A percentile compares a stretch with the other conserved stretches of the same genome.
phyloP scores from a whole-genome alignment of 2,113 vertebrate species.

The Sorex fumeus region DNA sequence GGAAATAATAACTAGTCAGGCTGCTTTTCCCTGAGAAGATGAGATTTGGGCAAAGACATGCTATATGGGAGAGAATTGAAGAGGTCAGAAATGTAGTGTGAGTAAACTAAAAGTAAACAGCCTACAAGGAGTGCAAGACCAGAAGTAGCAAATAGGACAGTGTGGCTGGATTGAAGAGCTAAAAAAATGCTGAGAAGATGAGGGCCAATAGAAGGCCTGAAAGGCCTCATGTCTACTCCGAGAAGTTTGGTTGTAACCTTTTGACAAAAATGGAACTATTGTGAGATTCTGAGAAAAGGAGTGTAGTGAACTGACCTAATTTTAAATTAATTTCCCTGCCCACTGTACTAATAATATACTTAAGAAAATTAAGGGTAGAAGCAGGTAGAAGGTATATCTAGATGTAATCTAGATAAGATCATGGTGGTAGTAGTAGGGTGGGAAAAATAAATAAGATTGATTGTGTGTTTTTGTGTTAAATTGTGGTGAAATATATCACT shows the following conservation, averaged over 20 bases:
- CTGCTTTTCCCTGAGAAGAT: not conserved
- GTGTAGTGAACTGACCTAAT: not conserved
- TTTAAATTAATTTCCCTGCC: not conserved
- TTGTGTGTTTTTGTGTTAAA: constrained; percentile 28
- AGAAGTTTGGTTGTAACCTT: not conserved
- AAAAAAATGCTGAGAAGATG: not conserved
- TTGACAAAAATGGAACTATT: not conserved
- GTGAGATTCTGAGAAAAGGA: not conserved
- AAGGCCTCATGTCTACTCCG: not conserved
- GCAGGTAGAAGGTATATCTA: constrained; percentile 37
- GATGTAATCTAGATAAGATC: not conserved
- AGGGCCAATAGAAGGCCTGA: not conserved
- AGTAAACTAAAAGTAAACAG: not conserved
- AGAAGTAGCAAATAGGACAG: fast-evolving
- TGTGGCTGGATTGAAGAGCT: not conserved
- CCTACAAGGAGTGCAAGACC: not conserved
- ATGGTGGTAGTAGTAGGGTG: not conserved
- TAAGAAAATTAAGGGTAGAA: not conserved
- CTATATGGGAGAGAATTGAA: not conserved
- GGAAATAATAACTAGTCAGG: too few relatives aligned
- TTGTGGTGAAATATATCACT: not conserved
- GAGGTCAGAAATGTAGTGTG: not conserved
- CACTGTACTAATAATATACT: not conserved
- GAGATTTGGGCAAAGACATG: not conserved
- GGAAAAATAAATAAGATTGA: not conserved